Base-by-base conservation (phyloP, 2,797 vertebrate genomes). In the Telmatherina bonti region DNA sequence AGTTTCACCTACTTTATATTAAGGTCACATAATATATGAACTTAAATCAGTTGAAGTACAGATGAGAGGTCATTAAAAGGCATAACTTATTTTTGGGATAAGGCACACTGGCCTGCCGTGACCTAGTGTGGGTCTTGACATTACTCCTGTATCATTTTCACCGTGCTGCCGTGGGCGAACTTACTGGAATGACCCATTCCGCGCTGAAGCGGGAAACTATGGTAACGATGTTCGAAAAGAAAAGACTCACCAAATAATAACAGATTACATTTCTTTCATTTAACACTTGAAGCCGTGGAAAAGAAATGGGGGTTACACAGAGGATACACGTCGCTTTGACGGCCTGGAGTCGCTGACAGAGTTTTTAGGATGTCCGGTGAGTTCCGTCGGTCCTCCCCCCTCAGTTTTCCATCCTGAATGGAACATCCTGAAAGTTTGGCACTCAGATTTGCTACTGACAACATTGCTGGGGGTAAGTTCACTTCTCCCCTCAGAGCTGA, bases 391-490 rank as follows among this genome's bases (percentile, higher is more conserved):
- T 35, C 61, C 74, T 69, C 47, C 75, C 36, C 76, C 51, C 76
- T 63, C 59, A 58, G 62, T 20, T 26, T 1, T 45, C 29, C 43
- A 2, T 5, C 6, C 35, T 15, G 73, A 92, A 91, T 93, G 93
- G 92, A 85, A 92, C 89, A 81, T 90, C 84, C 91, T 66, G 77
- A 82, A 80, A 90, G 74, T 74, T 70, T 75, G 78, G 80, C 75
- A 51, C 49, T 56, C 16, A 38, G 22, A 47, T 43, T 24, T 51
- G 70, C 51, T 33, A 67, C 81, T 90, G 88, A 90, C 84, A 89
- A 82, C 90, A 52, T 88, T 82, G 86, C 90, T 79, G 92, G 93
- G 91, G 91, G 88, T 86, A 63, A 73, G 59, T 77, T 65, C 54
- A 18, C 71, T 75, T 67, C 53, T 63, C 61, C 35, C 20, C 55